Conservation (phyloP, 2,113 vertebrate genomes). For the Proterorhinus semilunaris region DNA sequence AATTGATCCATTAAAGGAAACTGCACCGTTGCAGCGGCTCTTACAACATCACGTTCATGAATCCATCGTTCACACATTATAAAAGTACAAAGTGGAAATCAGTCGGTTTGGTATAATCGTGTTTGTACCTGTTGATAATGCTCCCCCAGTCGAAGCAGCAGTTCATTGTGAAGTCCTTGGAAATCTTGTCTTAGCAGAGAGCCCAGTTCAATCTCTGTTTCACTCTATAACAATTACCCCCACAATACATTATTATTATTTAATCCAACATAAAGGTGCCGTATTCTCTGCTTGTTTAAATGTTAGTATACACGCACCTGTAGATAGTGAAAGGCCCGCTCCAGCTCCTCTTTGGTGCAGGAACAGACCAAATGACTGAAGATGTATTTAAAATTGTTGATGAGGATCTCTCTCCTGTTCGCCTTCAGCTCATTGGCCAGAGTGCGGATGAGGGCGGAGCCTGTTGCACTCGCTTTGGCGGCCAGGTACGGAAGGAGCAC, state of each 20-base stretch:
- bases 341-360: constrained; percentile 94
- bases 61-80: no score
- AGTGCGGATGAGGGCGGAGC: constrained; percentile 90
- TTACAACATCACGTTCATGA: no score
- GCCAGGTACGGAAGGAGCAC: constrained; percentile 94
- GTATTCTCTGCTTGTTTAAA: neutral
- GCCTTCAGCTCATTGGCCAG: constrained; percentile 93
- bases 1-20: no score
- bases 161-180: constrained; percentile 95
- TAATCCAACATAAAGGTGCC: neutral
- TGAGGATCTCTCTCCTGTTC: constrained; percentile 92
- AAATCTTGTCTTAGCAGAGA: constrained; percentile 95
- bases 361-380: constrained; percentile 98
- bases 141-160: constrained; percentile 91
- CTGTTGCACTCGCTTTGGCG: constrained; percentile 91
- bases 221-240: constrained; percentile 76
- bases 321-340: constrained; percentile 92
- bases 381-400: constrained; percentile 99
- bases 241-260: neutral
- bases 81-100: no score
- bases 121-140: constrained; percentile 89
- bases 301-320: constrained; percentile 81
- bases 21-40: no score
- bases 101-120: neutral
- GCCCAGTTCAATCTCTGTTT: constrained; percentile 95